Base-by-base conservation (phyloP, 2,113 vertebrate species). In the Butorides virescens region DNA sequence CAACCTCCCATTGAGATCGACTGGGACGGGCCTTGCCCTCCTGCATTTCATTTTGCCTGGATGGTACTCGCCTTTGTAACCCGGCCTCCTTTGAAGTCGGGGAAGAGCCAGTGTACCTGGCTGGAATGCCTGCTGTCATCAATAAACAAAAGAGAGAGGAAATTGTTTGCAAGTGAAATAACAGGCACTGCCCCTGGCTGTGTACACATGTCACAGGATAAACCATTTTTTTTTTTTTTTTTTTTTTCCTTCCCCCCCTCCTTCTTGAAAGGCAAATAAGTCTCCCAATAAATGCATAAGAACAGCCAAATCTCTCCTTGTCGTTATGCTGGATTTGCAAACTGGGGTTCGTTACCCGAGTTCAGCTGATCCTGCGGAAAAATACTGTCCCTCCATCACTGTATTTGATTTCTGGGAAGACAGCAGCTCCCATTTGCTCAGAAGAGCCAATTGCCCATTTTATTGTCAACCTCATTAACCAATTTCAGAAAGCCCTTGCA, bases 91-190 rank as follows among this genome's bases (percentile, higher is more conserved):
- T 97, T 97, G 96, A 98, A 98, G 95, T 87, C 50, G 1, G 78
- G 74, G 85, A 96, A 95, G 96, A 96, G 93, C 66, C 68, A 74
- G 78, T 95, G 95, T 92, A 92, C 92, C 92, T 93, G 78, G 77
- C 75, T 93, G 96, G 96, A 95, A 97, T 92, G 88, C 75, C 90
- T 96, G 93, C 90, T 94, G 97, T 95, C 96, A 97, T 97, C 96
- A 96, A 89, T 96, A 93, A 83, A 97, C 96, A 96, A 97, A 96
- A 97, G 95, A 96, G 91, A 97, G 96, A 98, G 98, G 97, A 98
- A 98, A 97, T 97, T 74, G 95, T 96, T 98, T 97, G 96, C 96
- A 97, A 97, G 96, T 95, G 93, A 96, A 97, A 98, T 96, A 94
- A 94, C 82, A 97, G 80, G 89, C 89, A 93, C 93, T 88, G 95